Base-by-base conservation (phyloP, 2,888 invertebrate genomes). In the Parasteatoda lunata region DNA sequence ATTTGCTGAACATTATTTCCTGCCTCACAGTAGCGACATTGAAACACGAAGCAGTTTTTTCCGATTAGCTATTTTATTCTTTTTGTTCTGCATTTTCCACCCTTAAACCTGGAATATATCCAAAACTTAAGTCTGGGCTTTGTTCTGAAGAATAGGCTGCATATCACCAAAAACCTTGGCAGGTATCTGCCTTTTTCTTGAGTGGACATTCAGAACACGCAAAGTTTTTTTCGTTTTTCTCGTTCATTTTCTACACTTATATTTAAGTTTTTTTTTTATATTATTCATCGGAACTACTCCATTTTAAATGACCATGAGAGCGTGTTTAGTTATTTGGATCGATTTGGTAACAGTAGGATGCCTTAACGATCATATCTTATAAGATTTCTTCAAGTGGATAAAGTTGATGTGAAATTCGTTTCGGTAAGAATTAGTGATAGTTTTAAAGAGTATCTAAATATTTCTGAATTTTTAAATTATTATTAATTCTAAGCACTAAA, bases 81-180 rank as follows among this genome's bases (percentile, higher is more conserved):
- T 59, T 59, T 59, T 59, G 3, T 59, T 5, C 59, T 11, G 9
- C 13, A 59, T n/a, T 48, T 7, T 49, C 49, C 48, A 48, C n/a
- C 70, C 49, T 48, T 4, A 47, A 52, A 77, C 8, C 65, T 77
- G 77, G 77, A 77, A 52, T 77, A 69, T 51, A 5, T 77, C 77
- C 77, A 77, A 77, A 77, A 68, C 52, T 47, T 47, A 77, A 15
- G 77, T 51, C 51, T 49, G 15, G 51, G 66, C 51, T 69, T 45
- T 69, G 59, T 59, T 59, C 59, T 13, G n/a, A 4, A 13, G 59
- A 59, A 59, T n/a, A 13, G 30, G 30, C 30, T 30, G 59, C 59
- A 59, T 59, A 59, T 59, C 59, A n/a, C 59, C 4, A 59, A n/a
- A 59, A 59, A 59, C 30, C 13, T 59, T 59, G 59, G 59, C 59